These are phyloP conservation scores for Lichenostomus cassidix DNA, from an alignment of 2,113 vertebrate species.

Conservation along the genomic window DNA sequence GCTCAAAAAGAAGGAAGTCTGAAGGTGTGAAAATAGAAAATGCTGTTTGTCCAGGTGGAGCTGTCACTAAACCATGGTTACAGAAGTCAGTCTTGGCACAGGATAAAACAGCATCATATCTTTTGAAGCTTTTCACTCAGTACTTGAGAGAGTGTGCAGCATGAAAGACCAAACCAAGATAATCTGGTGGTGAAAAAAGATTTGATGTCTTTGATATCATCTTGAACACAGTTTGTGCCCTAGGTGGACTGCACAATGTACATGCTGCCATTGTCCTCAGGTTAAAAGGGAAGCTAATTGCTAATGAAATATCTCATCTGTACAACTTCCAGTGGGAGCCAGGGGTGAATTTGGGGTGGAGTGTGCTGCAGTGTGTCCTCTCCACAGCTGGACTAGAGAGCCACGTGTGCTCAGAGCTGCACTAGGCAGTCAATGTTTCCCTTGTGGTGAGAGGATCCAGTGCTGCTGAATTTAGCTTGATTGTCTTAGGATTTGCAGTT, in stretches of 20 bases:
- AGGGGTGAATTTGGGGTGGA: neutral
- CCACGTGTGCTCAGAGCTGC: neutral
- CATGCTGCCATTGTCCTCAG: neutral
- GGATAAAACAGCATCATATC: neutral
- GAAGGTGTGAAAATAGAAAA: neutral
- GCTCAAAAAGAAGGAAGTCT: neutral
- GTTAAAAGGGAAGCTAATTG: neutral
- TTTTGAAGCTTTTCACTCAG: neutral
- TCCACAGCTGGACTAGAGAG: neutral
- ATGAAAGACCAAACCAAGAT: neutral
- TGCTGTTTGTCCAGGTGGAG: neutral
- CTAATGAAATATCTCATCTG: neutral
- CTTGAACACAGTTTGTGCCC: neutral
- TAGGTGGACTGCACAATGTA: neutral
- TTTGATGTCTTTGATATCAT: neutral
- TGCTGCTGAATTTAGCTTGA: neutral
- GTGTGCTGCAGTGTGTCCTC: neutral
- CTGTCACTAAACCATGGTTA: neutral
- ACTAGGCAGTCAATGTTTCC: neutral
- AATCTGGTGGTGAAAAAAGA: neutral
- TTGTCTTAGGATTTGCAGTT: neutral
- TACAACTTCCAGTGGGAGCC: neutral
- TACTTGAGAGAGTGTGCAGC: accelerated
- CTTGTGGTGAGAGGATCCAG: neutral
- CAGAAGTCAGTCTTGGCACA: neutral